A percentile compares a stretch with the other conserved stretches of the same genome.
These are phyloP conservation scores for Hermodice carunculata DNA, from an alignment of 2,888 invertebrate genomes.

Conservation along the genomic window DNA sequence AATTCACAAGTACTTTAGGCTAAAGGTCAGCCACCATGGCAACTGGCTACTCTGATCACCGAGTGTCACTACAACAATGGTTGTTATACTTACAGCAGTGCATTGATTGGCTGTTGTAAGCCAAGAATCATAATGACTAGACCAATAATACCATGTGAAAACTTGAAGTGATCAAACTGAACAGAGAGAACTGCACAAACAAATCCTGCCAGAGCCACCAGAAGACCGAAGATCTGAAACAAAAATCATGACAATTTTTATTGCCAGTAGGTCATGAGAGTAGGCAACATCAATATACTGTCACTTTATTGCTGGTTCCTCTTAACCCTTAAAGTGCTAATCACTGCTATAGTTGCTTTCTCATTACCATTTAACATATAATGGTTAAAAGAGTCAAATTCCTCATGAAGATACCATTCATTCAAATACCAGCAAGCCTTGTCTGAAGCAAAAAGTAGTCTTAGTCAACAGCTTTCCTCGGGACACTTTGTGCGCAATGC, in stretches of 20 bases:
- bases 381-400: background rate
- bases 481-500: too few relatives aligned
- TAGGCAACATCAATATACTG: background rate
- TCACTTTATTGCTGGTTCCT: background rate
- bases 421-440: too few relatives aligned
- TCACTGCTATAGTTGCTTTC: too few relatives aligned
- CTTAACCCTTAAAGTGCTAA: background rate
- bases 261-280: background rate
- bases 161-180: slow-evolving; percentile 40
- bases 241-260: background rate
- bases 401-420: too few relatives aligned
- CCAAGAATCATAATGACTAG: slow-evolving; percentile 40
- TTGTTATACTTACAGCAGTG: slow-evolving; percentile 34
- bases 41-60: too few relatives aligned
- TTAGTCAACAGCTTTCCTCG: too few relatives aligned
- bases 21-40: too few relatives aligned
- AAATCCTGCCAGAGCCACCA: slow-evolving; percentile 40
- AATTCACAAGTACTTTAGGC: too few relatives aligned
- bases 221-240: slow-evolving; percentile 43
- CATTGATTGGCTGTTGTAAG: slow-evolving; percentile 46
- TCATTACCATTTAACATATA: background rate
- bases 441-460: too few relatives aligned
- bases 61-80: too few relatives aligned
- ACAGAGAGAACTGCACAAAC: slow-evolving; percentile 44
- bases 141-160: slow-evolving; percentile 45